Base-by-base conservation (phyloP, 2,888 invertebrate species). In the Oscheius sp. region DNA sequence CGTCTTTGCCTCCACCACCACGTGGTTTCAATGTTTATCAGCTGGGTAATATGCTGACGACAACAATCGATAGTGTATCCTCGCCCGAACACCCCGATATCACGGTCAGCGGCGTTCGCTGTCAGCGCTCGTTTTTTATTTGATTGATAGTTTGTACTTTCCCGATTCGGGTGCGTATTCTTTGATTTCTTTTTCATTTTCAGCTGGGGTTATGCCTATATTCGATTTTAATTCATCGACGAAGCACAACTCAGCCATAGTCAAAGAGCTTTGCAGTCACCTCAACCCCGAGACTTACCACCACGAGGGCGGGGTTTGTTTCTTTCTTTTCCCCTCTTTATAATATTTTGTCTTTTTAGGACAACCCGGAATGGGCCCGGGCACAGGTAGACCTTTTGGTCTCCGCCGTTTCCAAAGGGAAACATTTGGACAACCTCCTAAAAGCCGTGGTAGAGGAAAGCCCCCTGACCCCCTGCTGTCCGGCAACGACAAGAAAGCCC, bases 361-460 rank as follows among this genome's bases (percentile, higher is more conserved):
- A 27, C 21, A 53, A 71, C 23, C n/a, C 43, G 18, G 21, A 59
- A 49, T 61, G 61, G 71, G 71, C 71, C 9, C 7, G 16, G 7
- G 41, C 35, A 21, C 43, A 59, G 12, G 63, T 71, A 1, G 18
- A 61, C 16, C 9, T 13, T n/a, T 21, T 71, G 23, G 46, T 46
- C 9, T 46, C 23, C 21, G 43, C 27, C 46, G 21, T 71, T 1
- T 16, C 21, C 18, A 71, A 71, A 27, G 3, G 25, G 9, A 71
- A 71, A 12, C 16, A 59, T 21, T 16, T 71, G 13, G 71, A 71
- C 1, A 63, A 41, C 41, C 46, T 71, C 23, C 52, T 61, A 9
- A 52, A 35, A 25, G 71, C 61, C n/a, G 3, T 61, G 9, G 41
- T 71, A 13, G 56, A 71, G 16, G 53, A 41, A 23, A 18, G 23